phyloP scores from a whole-genome alignment of 2,888 invertebrate species.

The Volucella inflata region DNA sequence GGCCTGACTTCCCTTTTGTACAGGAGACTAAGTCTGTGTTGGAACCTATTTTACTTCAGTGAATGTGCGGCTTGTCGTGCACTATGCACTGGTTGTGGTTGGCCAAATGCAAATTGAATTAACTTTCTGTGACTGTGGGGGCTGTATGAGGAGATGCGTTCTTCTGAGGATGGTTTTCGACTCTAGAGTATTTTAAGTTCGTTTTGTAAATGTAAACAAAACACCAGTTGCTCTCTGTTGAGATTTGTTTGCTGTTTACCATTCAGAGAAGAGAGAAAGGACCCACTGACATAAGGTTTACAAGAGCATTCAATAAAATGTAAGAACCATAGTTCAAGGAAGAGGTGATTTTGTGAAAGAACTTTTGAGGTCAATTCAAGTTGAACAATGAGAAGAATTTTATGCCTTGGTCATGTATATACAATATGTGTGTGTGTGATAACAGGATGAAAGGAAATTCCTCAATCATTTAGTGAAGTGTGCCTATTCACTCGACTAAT shows the following conservation, averaged over 20 bases:
- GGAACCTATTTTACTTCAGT: conserved; percentile 27
- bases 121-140: conserved; percentile 19
- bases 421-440: not conserved
- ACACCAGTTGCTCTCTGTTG: conserved; percentile 35
- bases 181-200: not conserved
- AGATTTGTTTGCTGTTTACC: not conserved
- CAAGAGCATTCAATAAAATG: not conserved
- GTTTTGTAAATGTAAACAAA: not conserved
- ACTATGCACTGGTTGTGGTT: not conserved
- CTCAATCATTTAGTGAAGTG: not conserved
- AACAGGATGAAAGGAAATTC: not conserved
- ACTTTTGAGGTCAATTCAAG: conserved; percentile 2
- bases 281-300: conserved; percentile 2
- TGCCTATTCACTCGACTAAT: conserved; percentile 19
- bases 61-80: conserved; percentile 15
- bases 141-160: not conserved
- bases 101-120: conserved; percentile 51
- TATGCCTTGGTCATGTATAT: not conserved
- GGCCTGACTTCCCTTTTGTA: not conserved
- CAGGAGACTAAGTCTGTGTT: not conserved
- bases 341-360: not conserved
- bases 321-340: too few relatives aligned
- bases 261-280: not conserved
- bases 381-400: not conserved
- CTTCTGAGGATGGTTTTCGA: not conserved